Evolutionary conservation across 2,888 invertebrate species (phyloP).

Genomic region (Diarsia rubi): DNA sequence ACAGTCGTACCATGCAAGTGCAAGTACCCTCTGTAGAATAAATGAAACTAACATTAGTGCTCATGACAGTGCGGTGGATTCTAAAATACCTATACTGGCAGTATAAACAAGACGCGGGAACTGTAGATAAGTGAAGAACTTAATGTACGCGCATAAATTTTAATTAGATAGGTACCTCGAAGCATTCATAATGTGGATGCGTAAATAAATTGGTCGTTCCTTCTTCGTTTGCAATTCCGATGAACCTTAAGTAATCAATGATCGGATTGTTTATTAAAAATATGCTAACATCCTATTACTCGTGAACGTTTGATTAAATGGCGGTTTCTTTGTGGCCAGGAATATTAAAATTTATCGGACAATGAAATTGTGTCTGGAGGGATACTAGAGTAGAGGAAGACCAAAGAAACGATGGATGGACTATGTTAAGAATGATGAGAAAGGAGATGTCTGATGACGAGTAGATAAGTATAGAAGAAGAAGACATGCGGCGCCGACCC

Average conservation of each 20-base stretch:
- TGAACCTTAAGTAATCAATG: constrained; percentile 65
- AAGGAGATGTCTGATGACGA: too few relatives aligned
- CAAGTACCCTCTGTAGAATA: constrained; percentile 57
- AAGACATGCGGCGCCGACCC: too few relatives aligned
- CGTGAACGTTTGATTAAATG: constrained; percentile 47
- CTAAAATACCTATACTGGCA: constrained; percentile 65
- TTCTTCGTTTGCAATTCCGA: constrained; percentile 65
- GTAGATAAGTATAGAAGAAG: too few relatives aligned
- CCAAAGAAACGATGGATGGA: too few relatives aligned
- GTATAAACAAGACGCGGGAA: constrained; percentile 68
- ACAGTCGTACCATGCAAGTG: constrained; percentile 36
- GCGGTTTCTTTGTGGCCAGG: constrained; percentile 15
- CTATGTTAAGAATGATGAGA: too few relatives aligned
- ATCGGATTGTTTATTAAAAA: constrained; percentile 63
- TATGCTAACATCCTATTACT: constrained; percentile 54
- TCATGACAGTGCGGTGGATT: constrained; percentile 60
- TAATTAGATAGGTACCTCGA: constrained; percentile 77
- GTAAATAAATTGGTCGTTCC: constrained; percentile 72
- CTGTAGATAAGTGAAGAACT: constrained; percentile 76
- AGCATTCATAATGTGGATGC: constrained; percentile 73
- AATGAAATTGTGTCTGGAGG: background rate
- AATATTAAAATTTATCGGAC: constrained; percentile 6
- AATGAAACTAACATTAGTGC: constrained; percentile 68
- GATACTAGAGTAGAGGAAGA: too few relatives aligned
- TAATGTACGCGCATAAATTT: constrained; percentile 78